A percentile compares a stretch with the other conserved stretches of the same genome.
Evolutionary conservation across 1,140 invertebrate genomes (phyloP).

Genomic region (Neodiprion lecontei): DNA sequence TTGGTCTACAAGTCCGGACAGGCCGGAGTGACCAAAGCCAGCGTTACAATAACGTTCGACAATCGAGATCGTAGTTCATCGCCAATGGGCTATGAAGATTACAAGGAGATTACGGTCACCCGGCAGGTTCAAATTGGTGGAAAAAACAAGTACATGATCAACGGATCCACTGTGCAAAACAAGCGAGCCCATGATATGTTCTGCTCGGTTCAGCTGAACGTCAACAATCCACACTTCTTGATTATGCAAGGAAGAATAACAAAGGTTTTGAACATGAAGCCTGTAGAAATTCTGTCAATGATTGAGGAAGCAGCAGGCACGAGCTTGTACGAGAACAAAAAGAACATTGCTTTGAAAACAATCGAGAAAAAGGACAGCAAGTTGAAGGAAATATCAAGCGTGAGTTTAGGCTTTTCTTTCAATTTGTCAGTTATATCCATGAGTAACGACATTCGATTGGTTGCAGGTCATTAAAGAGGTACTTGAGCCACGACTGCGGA

Average conservation of each 20-base stretch:
- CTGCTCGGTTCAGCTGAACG: constrained; percentile 95
- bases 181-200: constrained; percentile 94
- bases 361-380: constrained; percentile 96
- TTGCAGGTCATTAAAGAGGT: constrained; percentile 85
- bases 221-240: constrained; percentile 99
- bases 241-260: constrained; percentile 99
- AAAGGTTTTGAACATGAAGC: constrained; percentile 99
- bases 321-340: constrained; percentile 95
- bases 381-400: constrained; percentile 84
- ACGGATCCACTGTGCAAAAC: constrained; percentile 89
- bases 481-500: constrained; percentile 86
- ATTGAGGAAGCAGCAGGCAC: constrained; percentile 99
- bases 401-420: constrained; percentile 57
- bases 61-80: constrained; percentile 84
- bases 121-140: constrained; percentile 84
- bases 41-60: constrained; percentile 96
- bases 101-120: constrained; percentile 92
- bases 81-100: constrained; percentile 92
- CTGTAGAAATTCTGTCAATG: constrained; percentile 97
- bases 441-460: constrained; percentile 16
- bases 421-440: constrained; percentile 6
- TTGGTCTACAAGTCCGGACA: constrained; percentile 98
- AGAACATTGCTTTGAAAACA: constrained; percentile 83
- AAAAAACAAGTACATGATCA: constrained; percentile 96
- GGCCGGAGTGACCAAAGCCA: constrained; percentile 94